Percentiles rank a stretch among this genome's conserved stretches.
Conservation (phyloP, 2,113 vertebrate genomes). For the Ariopsis seemanni region DNA sequence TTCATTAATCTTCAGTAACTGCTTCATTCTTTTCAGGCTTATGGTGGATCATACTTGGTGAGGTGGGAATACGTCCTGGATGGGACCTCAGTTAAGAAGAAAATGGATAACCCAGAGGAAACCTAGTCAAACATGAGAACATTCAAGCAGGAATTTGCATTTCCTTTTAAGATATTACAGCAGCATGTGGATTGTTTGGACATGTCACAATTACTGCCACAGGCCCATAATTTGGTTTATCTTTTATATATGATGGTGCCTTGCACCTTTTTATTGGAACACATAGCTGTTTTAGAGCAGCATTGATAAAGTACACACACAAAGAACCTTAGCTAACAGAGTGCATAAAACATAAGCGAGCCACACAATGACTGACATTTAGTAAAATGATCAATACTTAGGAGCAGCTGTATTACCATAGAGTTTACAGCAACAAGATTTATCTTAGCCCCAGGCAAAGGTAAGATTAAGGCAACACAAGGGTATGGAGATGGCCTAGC, state of each 20-base stretch:
- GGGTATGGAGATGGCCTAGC: slow-evolving; percentile 66
- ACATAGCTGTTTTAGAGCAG: background rate
- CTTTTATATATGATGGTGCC: background rate
- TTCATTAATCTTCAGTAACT: background rate
- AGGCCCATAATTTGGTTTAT: background rate
- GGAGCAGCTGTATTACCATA: slow-evolving; percentile 73
- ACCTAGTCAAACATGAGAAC: background rate
- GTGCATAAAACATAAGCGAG: slow-evolving; percentile 35
- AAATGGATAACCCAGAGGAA: background rate
- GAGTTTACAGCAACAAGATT: slow-evolving; percentile 76
- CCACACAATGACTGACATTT: slow-evolving; percentile 68
- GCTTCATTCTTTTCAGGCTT: background rate
- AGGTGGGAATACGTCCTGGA: no score
- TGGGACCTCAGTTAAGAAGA: background rate
- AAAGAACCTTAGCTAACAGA: background rate
- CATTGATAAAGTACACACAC: background rate
- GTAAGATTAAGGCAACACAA: slow-evolving; percentile 77
- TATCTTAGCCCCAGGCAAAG: slow-evolving; percentile 69
- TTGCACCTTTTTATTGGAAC: background rate
- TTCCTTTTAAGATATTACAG: background rate
- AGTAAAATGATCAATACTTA: slow-evolving; percentile 70
- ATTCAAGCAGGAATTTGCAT: background rate
- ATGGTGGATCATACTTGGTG: background rate
- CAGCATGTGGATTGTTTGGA: background rate
- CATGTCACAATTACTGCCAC: background rate